Evolutionary conservation across 2,888 invertebrate species (phyloP).

Genomic region (Zootermopsis nevadensis): DNA sequence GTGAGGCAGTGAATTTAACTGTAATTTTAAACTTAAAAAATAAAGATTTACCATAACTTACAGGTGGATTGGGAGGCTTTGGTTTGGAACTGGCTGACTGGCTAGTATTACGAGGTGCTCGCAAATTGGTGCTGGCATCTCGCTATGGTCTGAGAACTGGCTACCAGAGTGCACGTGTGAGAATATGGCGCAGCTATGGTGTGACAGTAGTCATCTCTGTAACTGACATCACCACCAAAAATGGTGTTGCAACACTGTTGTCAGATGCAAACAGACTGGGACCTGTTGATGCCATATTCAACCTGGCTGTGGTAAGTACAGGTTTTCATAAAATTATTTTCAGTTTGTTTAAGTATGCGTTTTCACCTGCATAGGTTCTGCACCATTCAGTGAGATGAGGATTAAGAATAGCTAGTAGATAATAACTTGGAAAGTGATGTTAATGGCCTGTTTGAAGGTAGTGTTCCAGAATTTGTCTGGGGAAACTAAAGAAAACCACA

Average conservation of each 20-base stretch:
- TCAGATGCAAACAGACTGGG: slow-evolving; percentile 72
- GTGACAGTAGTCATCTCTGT: slow-evolving; percentile 76
- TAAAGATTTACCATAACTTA: neutral
- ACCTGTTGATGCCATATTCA: slow-evolving; percentile 77
- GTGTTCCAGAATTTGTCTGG: too few species aligned
- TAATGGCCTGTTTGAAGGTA: too few species aligned
- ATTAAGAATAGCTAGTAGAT: too few species aligned
- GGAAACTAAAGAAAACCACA: too few species aligned
- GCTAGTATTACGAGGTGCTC: slow-evolving; percentile 82
- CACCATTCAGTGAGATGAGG: too few species aligned
- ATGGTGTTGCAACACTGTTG: slow-evolving; percentile 79
- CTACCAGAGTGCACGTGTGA: slow-evolving; percentile 68
- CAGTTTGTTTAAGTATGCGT: too few species aligned
- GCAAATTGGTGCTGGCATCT: slow-evolving; percentile 67
- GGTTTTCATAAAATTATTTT: too few species aligned
- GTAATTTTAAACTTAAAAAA: too few species aligned
- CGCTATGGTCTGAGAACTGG: slow-evolving; percentile 68
- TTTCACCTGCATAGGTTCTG: too few species aligned
- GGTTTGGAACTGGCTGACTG: slow-evolving; percentile 90
- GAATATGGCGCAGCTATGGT: slow-evolving; percentile 77
- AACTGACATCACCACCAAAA: slow-evolving; percentile 74
- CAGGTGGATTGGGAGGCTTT: slow-evolving; percentile 90
- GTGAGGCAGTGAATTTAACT: too few species aligned
- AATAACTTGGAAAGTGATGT: too few species aligned
- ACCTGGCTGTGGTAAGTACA: neutral